Evolutionary conservation across 64 coral and sea anemone genomes (phyloP), one percentile per base, ranked within the genome.

Genomic region (Pachyseris speciosa): DNA sequence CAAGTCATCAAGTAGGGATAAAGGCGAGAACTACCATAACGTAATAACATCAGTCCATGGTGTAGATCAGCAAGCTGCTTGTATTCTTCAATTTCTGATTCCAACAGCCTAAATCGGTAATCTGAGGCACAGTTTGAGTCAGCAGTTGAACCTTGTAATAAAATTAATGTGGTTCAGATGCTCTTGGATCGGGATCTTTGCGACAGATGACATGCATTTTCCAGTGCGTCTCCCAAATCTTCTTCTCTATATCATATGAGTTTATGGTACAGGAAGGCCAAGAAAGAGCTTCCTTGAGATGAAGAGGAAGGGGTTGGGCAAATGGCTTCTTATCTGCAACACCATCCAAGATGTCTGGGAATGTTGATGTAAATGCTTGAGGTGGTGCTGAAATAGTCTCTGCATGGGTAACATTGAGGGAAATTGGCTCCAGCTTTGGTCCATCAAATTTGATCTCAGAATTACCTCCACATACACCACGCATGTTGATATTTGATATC

Each of bases 141-240:
- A 64, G 59, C 19, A 53, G 67, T 5, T 47, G 78, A 52, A 73
- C 69, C 81, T 33, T 25, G 28, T 3, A 79, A 42, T 61, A 93
- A 45, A n/a, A n/a, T n/a, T n/a, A n/a, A 48, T 64, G 45, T 13
- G 51, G 17, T 24, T 84, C 57, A 33, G 36, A 64, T 9, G 66
- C 87, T 30, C 83, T 76, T 58, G 91, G 91, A 69, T 93, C 91
- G 0, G 91, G 72, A 80, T 93, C 91, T 67, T 87, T 93, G 42
- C 91, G 75, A 58, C 83, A 75, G 13, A 93, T 30, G 4, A 80
- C 83, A 69, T 93, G 83, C 43, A 87, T 49, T 11, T 78, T 51
- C 91, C 73, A 87, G 59, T 93, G 91, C 17, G 65, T 87, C 11
- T 93, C 74, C 83, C 83, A 93, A 80, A 93, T 79, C 44, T 77